Evolutionary conservation across 2,113 vertebrate genomes (phyloP).

Genomic region (Isichthys henryi): DNA sequence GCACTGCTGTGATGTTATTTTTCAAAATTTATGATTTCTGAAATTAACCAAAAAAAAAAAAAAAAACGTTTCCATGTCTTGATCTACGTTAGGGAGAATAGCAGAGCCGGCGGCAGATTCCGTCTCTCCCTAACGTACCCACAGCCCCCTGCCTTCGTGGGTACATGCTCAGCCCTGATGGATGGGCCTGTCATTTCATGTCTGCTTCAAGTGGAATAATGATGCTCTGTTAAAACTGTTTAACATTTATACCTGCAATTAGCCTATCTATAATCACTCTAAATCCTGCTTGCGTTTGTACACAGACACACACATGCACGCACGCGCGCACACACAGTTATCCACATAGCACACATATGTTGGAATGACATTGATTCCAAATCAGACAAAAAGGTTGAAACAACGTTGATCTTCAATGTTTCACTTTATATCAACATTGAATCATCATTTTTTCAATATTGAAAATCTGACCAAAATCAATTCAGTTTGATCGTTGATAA

Average conservation of each 20-base stretch:
- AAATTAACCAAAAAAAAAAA: not conserved
- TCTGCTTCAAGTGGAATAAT: slow-evolving; percentile 53
- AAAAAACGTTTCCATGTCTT: not conserved
- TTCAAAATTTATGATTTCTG: not conserved
- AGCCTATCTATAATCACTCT: slow-evolving; percentile 37
- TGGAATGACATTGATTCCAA: no score
- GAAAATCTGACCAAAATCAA: no score
- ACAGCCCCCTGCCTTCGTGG: slow-evolving; percentile 4
- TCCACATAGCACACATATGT: no score
- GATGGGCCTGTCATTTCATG: slow-evolving; percentile 50
- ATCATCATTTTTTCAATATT: no score
- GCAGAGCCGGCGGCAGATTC: not conserved
- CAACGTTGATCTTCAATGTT: no score
- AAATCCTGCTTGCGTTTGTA: not conserved
- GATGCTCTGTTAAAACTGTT: slow-evolving; percentile 51
- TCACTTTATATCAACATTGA: no score
- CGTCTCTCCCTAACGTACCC: not conserved
- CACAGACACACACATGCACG: not conserved
- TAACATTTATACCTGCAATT: slow-evolving; percentile 38
- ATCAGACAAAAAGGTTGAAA: no score
- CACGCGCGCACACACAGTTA: slow-evolving; percentile 1
- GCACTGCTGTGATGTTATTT: not conserved
- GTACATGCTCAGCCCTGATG: slow-evolving; percentile 57
- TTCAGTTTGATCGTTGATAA: no score
- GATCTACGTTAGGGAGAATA: not conserved